Evolutionary conservation across 2,888 invertebrate species (phyloP).

Genomic region (Alloplasta piceator): DNA sequence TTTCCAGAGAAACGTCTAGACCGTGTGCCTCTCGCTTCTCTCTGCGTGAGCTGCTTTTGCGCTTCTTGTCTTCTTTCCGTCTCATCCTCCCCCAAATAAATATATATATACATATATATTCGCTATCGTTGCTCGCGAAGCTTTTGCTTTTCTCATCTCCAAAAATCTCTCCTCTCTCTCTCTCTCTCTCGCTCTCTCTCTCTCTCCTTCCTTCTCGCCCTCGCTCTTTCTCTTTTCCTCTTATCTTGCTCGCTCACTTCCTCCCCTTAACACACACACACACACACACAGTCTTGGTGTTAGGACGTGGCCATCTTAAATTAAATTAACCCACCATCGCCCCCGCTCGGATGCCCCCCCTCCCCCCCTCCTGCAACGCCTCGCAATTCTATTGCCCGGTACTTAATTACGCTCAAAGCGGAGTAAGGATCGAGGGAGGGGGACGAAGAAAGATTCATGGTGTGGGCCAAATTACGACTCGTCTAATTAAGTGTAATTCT

Average conservation of each 20-base stretch:
- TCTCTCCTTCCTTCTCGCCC: background rate
- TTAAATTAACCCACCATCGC: slow-evolving; percentile 50
- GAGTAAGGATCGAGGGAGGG: background rate
- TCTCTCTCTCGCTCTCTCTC: slow-evolving; percentile 16
- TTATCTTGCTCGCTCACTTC: slow-evolving; percentile 1
- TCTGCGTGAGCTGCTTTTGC: slow-evolving; percentile 52
- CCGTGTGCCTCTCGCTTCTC: slow-evolving; percentile 56
- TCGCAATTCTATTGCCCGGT: slow-evolving; percentile 34
- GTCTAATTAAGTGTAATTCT: slow-evolving; percentile 41
- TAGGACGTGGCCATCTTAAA: slow-evolving; percentile 49
- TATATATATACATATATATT: slow-evolving; percentile 14
- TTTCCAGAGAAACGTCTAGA: slow-evolving; percentile 70
- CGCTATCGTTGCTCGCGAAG: slow-evolving; percentile 15
- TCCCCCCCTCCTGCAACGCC: slow-evolving; percentile 1
- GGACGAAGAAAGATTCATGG: background rate
- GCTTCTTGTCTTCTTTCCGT: slow-evolving; percentile 54
- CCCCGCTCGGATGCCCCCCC: slow-evolving; percentile 14
- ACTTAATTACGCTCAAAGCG: slow-evolving; percentile 27
- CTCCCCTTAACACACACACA: slow-evolving; percentile 37
- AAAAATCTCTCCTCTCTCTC: slow-evolving; percentile 31
- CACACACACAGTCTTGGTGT: slow-evolving; percentile 21
- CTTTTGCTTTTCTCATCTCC: slow-evolving; percentile 38
- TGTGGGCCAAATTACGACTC: slow-evolving; percentile 37
- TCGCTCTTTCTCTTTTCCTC: slow-evolving; percentile 1
- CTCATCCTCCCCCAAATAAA: slow-evolving; percentile 49